Evolutionary conservation across 2,888 invertebrate species (phyloP).

Genomic region (Allacma fusca): DNA sequence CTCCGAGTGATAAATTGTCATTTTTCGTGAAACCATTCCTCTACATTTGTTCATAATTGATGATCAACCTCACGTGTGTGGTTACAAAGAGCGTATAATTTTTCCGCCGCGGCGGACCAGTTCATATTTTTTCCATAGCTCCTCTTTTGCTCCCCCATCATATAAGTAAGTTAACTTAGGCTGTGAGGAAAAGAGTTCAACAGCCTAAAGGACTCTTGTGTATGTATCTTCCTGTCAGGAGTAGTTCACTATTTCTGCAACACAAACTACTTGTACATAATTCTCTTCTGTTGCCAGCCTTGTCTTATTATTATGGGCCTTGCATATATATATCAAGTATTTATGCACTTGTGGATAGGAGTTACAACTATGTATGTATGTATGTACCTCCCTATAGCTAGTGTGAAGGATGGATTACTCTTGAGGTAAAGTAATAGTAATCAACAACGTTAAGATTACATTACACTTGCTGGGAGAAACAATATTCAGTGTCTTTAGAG

Average conservation of each 20-base stretch:
- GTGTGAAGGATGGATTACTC: neutral
- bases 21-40: constrained; percentile 45
- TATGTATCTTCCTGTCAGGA: neutral
- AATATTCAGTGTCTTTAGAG: neutral
- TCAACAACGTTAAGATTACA: constrained; percentile 3
- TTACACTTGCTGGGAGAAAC: neutral
- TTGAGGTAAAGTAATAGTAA: neutral
- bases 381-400: too few relatives aligned
- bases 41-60: constrained; percentile 40
- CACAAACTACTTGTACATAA: constrained; percentile 25
- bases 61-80: constrained; percentile 44
- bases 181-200: constrained; percentile 36
- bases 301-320: neutral
- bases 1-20: constrained; percentile 41
- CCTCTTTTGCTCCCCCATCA: neutral
- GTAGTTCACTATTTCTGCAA: constrained; percentile 39
- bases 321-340: too few relatives aligned
- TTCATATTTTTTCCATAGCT: neutral
- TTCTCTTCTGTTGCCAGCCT: neutral
- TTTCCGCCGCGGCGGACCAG: constrained; percentile 28
- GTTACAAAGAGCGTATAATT: constrained; percentile 39
- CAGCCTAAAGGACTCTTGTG: constrained; percentile 36
- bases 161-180: neutral
- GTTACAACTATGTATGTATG: too few relatives aligned
- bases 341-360: too few relatives aligned